These are phyloP conservation scores for Bettongia penicillata DNA, from an alignment of 2,113 vertebrate genomes.

Conservation along the genomic window DNA sequence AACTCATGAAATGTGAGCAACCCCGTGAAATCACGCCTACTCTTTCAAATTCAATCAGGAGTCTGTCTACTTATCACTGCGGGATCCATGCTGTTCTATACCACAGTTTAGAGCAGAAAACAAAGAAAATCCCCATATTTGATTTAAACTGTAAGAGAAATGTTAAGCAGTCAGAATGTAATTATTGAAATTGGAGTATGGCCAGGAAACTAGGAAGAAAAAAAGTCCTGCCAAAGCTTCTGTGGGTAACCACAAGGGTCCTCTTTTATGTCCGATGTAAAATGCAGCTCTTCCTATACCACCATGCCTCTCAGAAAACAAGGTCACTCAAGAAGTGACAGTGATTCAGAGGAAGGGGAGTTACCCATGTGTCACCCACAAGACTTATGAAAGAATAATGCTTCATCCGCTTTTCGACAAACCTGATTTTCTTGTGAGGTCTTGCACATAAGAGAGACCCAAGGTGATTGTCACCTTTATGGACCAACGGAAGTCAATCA, in stretches of 20 bases:
- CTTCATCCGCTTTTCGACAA: slow-evolving; percentile 54
- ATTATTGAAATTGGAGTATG: slow-evolving; percentile 46
- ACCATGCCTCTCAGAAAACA: slow-evolving; percentile 21
- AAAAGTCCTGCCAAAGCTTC: slow-evolving; percentile 52
- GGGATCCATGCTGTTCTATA: slow-evolving; percentile 43
- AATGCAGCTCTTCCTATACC: slow-evolving; percentile 30
- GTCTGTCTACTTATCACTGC: background rate
- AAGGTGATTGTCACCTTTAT: slow-evolving; percentile 43
- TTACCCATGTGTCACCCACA: slow-evolving; percentile 18
- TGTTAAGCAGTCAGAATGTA: slow-evolving; percentile 60
- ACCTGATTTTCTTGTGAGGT: slow-evolving; percentile 12
- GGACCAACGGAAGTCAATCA: slow-evolving; percentile 1
- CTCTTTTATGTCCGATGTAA: slow-evolving; percentile 46
- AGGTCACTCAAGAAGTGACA: slow-evolving; percentile 6
- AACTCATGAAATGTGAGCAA: background rate
- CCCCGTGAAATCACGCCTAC: slow-evolving; percentile 10
- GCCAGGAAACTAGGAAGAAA: slow-evolving; percentile 60
- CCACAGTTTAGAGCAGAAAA: slow-evolving; percentile 34
- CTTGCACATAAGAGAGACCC: slow-evolving; percentile 43
- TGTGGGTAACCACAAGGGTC: slow-evolving; percentile 45
- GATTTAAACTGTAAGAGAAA: slow-evolving; percentile 52
- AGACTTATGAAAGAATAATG: slow-evolving; percentile 33
- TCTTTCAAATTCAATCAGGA: slow-evolving; percentile 45
- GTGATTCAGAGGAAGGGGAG: slow-evolving; percentile 16
- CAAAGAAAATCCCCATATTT: slow-evolving; percentile 41